Base-by-base conservation (phyloP, 2,113 vertebrate species). In the Lophius piscatorius region DNA sequence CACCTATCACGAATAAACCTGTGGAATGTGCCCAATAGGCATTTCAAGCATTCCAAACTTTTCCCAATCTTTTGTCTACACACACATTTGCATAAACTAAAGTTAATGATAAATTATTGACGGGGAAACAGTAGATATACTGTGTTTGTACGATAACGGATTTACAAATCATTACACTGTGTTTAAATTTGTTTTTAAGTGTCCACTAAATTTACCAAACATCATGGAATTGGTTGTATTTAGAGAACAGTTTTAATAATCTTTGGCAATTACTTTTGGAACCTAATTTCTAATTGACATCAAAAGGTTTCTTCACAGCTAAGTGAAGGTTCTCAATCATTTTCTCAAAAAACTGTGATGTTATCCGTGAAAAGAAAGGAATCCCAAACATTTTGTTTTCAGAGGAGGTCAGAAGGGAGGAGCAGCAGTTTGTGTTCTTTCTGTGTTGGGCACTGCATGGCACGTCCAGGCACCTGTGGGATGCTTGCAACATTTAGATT, bases 401-500 rank as follows among this genome's bases (percentile, higher is more conserved):
- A 62, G 52, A 44, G 14, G 52, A 74, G 38, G 31, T 58, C 59
- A 58, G 63, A 55, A 34, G 39, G 48, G 62, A 63, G 73, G 65
- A 61, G 46, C 12, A 36, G 45, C 21, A 20, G 42, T 36, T 64
- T 46, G 46, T 56, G 42, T 63, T 65, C 28, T 31, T 8, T 52
- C 36, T 24, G 63, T 71, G 69, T 54, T 58, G 34, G 31, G 59
- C 51, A 31, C 59, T 1, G 39, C 70, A 35, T 56, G 67, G 74
- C 70, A 76, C 67, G 7, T 78, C 77, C 70, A 69, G 63, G 70
- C 42, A 81, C 74, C 51, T 70, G 66, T 56, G 46, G 26, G 70
- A 62, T 52, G 63, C 44, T 76, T 16, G 9, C 31, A 57, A 28
- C 52, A 63, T 70, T 49, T 66, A 47, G 44, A 16, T 17, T 42